phyloP scores from a whole-genome alignment of 2,797 vertebrate species.

The Harpia harpyja region DNA sequence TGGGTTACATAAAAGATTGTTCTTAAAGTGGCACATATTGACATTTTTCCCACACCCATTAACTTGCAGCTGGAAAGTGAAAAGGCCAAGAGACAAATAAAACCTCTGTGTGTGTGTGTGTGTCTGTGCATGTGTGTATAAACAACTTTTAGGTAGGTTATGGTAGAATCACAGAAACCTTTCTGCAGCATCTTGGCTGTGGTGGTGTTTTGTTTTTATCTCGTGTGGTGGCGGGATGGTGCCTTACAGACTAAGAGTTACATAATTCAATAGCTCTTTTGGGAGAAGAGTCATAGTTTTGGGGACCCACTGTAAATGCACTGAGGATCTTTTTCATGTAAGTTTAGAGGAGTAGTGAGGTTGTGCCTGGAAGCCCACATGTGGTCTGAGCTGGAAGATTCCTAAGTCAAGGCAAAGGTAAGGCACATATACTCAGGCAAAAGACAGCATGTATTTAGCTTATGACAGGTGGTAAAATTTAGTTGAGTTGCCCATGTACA shows the following conservation, averaged over 20 bases:
- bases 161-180: neutral
- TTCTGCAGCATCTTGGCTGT: neutral
- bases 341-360: neutral
- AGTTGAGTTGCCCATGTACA: neutral
- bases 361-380: neutral
- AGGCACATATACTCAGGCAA: neutral
- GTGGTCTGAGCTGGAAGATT: neutral
- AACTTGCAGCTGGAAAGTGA: neutral
- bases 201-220: neutral
- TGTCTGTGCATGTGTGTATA: neutral
- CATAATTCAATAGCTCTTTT: neutral
- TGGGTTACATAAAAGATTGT: slow-evolving; percentile 58
- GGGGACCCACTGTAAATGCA: neutral
- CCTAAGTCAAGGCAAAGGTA: neutral
- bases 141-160: neutral
- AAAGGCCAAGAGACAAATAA: neutral
- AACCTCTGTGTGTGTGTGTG: neutral
- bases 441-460: neutral
- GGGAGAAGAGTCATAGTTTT: neutral
- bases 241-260: neutral
- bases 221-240: rapidly evolving
- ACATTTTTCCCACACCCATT: slow-evolving; percentile 23
- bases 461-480: neutral
- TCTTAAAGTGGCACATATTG: slow-evolving; percentile 33
- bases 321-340: neutral